phyloP scores from a whole-genome alignment of 2,888 invertebrate species.

The Dynastes tityus region DNA sequence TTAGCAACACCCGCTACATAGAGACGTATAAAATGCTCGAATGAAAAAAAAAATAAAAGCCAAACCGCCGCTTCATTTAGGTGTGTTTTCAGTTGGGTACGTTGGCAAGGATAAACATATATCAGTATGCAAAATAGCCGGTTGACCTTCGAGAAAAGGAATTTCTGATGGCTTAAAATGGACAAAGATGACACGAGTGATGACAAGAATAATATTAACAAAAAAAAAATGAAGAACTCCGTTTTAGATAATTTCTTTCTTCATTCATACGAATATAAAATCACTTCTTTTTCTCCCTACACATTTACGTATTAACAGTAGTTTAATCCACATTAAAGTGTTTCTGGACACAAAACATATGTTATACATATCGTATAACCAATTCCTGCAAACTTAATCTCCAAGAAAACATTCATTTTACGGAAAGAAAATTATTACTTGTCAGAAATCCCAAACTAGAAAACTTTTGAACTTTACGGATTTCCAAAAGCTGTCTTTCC shows the following conservation, averaged over 20 bases:
- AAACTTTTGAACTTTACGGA: too few species aligned
- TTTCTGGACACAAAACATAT: too few species aligned
- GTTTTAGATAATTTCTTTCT: background rate
- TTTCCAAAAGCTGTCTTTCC: too few species aligned
- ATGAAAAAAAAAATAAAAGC: background rate
- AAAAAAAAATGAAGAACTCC: background rate
- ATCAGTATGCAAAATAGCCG: conserved; percentile 42
- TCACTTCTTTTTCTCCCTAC: too few species aligned
- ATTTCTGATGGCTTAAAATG: conserved; percentile 41
- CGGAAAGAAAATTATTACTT: too few species aligned
- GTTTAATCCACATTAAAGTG: too few species aligned
- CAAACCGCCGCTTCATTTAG: conserved; percentile 7
- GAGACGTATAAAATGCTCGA: background rate
- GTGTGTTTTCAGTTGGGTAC: conserved; percentile 19
- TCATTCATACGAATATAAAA: too few species aligned
- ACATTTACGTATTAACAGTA: too few species aligned
- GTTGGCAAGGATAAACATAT: conserved; percentile 23
- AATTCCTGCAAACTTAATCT: too few species aligned
- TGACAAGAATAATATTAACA: background rate
- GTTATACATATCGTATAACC: too few species aligned
- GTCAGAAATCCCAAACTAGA: too few species aligned
- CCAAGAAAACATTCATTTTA: too few species aligned
- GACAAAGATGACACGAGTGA: conserved; percentile 30
- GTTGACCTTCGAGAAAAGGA: conserved; percentile 36
- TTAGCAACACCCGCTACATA: background rate